phyloP scores from a whole-genome alignment of 2,113 vertebrate genomes.

The Pachyramphus minor region DNA sequence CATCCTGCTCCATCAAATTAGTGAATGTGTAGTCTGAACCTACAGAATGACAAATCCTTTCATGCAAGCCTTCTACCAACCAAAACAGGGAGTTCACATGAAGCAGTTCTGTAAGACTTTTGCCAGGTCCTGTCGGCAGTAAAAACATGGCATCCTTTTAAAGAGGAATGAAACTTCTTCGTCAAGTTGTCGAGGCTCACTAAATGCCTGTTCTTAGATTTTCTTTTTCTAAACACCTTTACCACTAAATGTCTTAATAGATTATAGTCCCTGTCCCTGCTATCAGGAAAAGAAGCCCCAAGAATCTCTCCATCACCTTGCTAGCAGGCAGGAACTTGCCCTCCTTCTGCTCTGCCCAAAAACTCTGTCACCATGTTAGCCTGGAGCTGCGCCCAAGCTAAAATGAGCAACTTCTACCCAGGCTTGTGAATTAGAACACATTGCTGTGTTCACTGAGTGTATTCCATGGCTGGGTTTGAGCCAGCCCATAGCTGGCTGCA shows the following conservation, averaged over 20 bases:
- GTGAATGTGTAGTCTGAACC: background rate
- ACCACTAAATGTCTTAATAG: background rate
- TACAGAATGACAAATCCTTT: background rate
- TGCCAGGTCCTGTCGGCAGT: constrained; percentile 15
- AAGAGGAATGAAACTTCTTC: background rate
- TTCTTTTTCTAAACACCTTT: background rate
- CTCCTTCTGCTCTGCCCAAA: background rate
- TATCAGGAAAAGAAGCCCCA: rapidly evolving
- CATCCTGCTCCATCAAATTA: background rate
- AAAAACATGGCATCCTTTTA: background rate
- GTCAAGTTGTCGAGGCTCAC: background rate
- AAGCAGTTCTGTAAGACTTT: background rate
- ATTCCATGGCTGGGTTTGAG: rapidly evolving
- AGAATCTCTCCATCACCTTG: background rate
- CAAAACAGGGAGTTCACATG: background rate
- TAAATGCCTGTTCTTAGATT: background rate
- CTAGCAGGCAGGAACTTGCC: background rate
- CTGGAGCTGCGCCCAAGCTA: background rate
- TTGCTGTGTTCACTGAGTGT: background rate
- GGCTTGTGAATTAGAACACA: background rate
- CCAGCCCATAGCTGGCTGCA: background rate
- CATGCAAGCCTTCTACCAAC: background rate
- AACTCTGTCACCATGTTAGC: background rate
- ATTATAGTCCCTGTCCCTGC: background rate
- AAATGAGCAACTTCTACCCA: background rate